Conservation (phyloP, 1,140 invertebrate species). For the Philaenus spumarius region DNA sequence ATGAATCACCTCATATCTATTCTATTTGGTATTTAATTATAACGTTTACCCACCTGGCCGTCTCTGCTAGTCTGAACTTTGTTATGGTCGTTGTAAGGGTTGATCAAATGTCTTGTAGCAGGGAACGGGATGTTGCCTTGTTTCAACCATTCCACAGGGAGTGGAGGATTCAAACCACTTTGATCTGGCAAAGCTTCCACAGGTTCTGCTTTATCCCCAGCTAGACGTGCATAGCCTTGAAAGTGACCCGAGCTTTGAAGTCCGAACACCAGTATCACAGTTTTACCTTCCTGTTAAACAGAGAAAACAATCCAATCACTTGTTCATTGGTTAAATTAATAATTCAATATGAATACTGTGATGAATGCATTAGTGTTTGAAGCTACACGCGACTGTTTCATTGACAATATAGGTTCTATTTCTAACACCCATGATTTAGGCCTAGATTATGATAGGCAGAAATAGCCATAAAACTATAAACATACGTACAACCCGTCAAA, state of each 20-base stretch:
- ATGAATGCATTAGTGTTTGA: too few relatives aligned
- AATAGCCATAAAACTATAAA: too few relatives aligned
- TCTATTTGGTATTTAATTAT: too few relatives aligned
- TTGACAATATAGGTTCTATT: too few relatives aligned
- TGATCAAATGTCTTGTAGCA: conserved; percentile 39
- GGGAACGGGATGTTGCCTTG: conserved; percentile 45
- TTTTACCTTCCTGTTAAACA: conserved; percentile 37
- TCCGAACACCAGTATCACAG: conserved; percentile 45
- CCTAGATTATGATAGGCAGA: too few relatives aligned
- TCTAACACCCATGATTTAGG: too few relatives aligned
- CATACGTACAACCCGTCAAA: too few relatives aligned
- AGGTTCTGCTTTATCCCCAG: conserved; percentile 29
- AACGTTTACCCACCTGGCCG: conserved; percentile 50
- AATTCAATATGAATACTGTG: too few relatives aligned
- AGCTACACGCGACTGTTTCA: too few relatives aligned
- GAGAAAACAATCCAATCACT: too few relatives aligned
- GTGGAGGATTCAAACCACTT: conserved; percentile 26
- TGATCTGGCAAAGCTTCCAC: conserved; percentile 40
- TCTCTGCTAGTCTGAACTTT: conserved; percentile 44
- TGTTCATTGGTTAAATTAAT: too few relatives aligned
- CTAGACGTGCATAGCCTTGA: conserved; percentile 46
- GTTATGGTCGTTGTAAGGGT: conserved; percentile 47
- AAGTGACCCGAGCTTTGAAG: conserved; percentile 48
- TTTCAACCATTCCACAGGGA: conserved; percentile 45
- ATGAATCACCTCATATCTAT: too few relatives aligned